Evolutionary conservation across 2,888 invertebrate species (phyloP).

Genomic region (Euproctis similis): DNA sequence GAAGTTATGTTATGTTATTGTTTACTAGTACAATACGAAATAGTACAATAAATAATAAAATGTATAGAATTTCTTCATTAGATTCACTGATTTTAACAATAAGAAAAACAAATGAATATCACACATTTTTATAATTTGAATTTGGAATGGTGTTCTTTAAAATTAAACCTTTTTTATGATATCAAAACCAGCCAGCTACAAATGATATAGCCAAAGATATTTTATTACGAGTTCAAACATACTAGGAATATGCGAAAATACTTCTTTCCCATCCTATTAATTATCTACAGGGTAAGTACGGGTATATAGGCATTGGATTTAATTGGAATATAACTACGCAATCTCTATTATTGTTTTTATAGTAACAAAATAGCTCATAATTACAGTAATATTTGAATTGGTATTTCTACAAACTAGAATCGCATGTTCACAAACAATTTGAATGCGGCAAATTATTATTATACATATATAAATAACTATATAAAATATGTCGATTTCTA

Average conservation of each 20-base stretch:
- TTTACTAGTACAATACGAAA: too few species aligned
- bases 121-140: too few species aligned
- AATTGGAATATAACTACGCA: slow-evolving; percentile 43
- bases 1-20: too few species aligned
- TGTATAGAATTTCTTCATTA: too few species aligned
- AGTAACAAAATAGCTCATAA: slow-evolving; percentile 60
- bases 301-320: slow-evolving; percentile 35
- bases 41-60: too few species aligned
- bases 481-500: slow-evolving; percentile 37
- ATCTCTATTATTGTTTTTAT: slow-evolving; percentile 53
- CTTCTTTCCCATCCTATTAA: not conserved
- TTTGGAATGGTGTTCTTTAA: too few species aligned
- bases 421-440: slow-evolving; percentile 59
- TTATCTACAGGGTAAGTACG: not conserved
- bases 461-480: too few species aligned
- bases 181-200: not conserved
- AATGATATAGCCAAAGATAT: not conserved
- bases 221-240: not conserved
- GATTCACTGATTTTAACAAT: too few species aligned
- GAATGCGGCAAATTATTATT: slow-evolving; percentile 49
- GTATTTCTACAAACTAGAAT: slow-evolving; percentile 56
- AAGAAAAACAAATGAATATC: too few species aligned
- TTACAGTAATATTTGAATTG: slow-evolving; percentile 65
- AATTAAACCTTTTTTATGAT: not conserved
- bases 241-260: not conserved